Percentiles rank a stretch among this genome's conserved stretches.
These are phyloP conservation scores for Phyllotis vaccarum DNA, from an alignment of 2,797 vertebrate genomes.

Conservation along the genomic window DNA sequence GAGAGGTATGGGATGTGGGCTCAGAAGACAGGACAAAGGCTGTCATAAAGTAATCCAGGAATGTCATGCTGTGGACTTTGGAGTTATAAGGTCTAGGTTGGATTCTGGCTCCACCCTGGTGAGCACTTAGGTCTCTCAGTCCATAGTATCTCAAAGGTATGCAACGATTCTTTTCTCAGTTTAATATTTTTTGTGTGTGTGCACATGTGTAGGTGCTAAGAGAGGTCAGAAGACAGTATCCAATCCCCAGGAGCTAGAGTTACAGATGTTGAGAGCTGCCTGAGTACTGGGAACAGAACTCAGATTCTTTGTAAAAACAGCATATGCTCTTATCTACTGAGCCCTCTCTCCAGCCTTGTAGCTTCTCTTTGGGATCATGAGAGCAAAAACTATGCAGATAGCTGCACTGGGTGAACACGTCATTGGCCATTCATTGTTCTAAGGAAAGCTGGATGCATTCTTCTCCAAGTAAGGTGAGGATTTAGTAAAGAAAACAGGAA, in stretches of 20 bases:
- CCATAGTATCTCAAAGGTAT: slow-evolving; percentile 14
- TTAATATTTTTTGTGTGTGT: not conserved
- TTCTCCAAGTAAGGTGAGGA: not conserved
- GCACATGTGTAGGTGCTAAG: not conserved
- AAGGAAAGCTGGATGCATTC: not conserved
- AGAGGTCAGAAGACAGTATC: not conserved
- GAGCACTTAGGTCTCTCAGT: not conserved
- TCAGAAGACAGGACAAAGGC: not conserved
- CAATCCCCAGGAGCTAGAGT: not conserved
- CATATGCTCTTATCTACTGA: not conserved
- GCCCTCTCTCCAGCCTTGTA: not conserved
- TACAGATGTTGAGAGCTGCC: not conserved
- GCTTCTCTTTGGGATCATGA: not conserved
- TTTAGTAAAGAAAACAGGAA: not conserved
- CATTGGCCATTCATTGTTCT: not conserved
- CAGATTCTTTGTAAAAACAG: not conserved
- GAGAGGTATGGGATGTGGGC: not conserved
- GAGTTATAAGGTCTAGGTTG: not conserved
- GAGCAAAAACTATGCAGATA: not conserved
- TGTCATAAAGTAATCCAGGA: not conserved
- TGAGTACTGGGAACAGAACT: not conserved
- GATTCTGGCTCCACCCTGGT: not conserved
- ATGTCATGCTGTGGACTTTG: not conserved
- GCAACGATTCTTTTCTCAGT: not conserved
- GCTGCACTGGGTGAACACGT: not conserved